Conservation (phyloP, 2,113 vertebrate genomes). For the Chlorodrepanis virens region DNA sequence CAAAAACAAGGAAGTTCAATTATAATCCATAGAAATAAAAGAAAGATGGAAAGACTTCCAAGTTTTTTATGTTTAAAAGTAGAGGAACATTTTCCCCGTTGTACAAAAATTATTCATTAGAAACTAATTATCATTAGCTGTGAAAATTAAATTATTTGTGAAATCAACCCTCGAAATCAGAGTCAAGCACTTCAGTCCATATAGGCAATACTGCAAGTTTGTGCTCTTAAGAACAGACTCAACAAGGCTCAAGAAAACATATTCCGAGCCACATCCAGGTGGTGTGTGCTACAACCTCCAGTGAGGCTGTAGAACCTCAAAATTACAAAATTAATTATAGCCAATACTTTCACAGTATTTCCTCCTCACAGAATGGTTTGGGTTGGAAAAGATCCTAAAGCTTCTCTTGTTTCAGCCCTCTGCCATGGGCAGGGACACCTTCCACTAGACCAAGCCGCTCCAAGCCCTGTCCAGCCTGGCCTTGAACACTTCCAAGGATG, state of each 20-base stretch:
- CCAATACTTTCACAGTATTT: background rate
- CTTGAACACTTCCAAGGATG: background rate
- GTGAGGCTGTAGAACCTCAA: background rate
- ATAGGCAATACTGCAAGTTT: fast-evolving
- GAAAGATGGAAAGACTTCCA: background rate
- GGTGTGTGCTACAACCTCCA: background rate
- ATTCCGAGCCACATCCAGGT: background rate
- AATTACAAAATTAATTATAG: background rate
- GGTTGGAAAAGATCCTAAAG: background rate
- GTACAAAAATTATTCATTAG: background rate
- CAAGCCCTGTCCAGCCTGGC: background rate
- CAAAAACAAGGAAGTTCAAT: background rate
- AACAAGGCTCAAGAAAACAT: background rate
- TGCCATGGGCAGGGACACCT: background rate
- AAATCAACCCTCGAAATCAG: background rate
- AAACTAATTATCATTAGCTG: background rate
- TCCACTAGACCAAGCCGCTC: background rate
- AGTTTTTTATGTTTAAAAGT: background rate
- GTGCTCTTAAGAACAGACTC: background rate
- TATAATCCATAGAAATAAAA: background rate
- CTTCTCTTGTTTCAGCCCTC: background rate
- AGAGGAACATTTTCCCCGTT: background rate
- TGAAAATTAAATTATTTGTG: background rate
- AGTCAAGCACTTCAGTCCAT: background rate
- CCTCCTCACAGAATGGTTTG: background rate